Base-by-base conservation (phyloP, 2,113 vertebrate genomes). In the Cyphotilapia sp. region DNA sequence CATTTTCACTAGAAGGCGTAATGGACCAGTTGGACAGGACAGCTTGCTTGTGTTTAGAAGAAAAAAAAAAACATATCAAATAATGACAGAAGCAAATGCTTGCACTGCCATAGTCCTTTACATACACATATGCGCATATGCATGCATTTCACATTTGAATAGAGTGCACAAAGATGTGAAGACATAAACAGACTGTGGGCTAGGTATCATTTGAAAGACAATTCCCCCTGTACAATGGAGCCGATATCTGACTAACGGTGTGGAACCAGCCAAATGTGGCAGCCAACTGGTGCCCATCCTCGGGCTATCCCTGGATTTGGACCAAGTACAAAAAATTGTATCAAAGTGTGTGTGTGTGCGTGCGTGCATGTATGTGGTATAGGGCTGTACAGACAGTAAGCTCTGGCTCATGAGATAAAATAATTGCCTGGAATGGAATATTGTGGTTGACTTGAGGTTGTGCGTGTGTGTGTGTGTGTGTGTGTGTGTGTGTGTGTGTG, bases 211-310 rank as follows among this genome's bases (percentile, higher is more conserved):
- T 96, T 96, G 91, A 94, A 93, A 92, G 89, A 89, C 71, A 78
- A 88, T 92, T 94, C 94, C 94, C 96, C 93, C 85, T 90, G 76
- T 91, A 92, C 95, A 94, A 92, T 90, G 89, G 90, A 94, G 94
- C 94, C 89, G 91, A 95, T 95, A 93, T 94, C 95, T 95, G 96
- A 93, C 95, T 96, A 97, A 95, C 95, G 93, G 95, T 87, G 92
- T 95, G 95, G 95, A 96, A 96, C 95, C 93, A 90, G 93, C 95
- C 95, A 96, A 96, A 96, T 95, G 96, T 89, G 94, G 90, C 90
- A 93, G 95, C 96, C 96, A 96, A 96, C 95, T 97, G 96, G 95
- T 96, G 89, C 83, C 90, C 90, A 87, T 95, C 96, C 94, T 95
- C 91, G 80, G 96, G 96, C 93, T 85, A 92, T 94, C 88, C 89